Conservation (phyloP, 2,797 vertebrate genomes). For the Lates japonicus region DNA sequence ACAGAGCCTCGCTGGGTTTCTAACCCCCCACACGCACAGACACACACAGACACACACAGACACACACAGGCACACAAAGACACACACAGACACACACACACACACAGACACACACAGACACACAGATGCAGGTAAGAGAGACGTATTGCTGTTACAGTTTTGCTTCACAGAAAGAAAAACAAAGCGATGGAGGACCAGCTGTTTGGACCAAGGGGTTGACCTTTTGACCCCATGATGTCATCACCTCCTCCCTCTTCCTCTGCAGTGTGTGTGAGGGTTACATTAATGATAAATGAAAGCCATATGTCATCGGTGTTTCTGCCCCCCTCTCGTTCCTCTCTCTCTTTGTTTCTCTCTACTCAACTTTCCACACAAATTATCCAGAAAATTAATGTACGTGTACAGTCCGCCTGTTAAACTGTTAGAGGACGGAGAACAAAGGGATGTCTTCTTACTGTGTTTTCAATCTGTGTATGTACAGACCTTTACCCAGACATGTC, state of each 20-base stretch:
- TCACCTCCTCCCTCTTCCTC: slow-evolving; percentile 18
- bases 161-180: slow-evolving; percentile 8
- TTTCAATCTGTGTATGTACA: too few species aligned
- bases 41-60: too few species aligned
- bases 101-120: not conserved
- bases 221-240: slow-evolving; percentile 60
- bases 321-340: slow-evolving; percentile 7
- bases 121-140: not conserved
- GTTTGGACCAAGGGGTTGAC: slow-evolving; percentile 28
- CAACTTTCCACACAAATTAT: slow-evolving; percentile 14
- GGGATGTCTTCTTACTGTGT: not conserved
- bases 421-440: not conserved
- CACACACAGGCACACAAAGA: too few species aligned
- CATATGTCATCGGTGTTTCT: slow-evolving; percentile 50
- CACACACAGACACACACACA: not conserved
- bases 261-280: slow-evolving; percentile 8
- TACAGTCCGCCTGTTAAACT: not conserved
- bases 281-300: slow-evolving; percentile 62
- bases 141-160: not conserved
- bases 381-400: not conserved
- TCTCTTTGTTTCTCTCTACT: not conserved
- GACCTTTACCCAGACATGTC: too few species aligned
- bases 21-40: too few species aligned
- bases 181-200: slow-evolving; percentile 24
- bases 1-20: not conserved